Evolutionary conservation across 2,113 vertebrate species (phyloP).

Genomic region (Hemiprocne comata): DNA sequence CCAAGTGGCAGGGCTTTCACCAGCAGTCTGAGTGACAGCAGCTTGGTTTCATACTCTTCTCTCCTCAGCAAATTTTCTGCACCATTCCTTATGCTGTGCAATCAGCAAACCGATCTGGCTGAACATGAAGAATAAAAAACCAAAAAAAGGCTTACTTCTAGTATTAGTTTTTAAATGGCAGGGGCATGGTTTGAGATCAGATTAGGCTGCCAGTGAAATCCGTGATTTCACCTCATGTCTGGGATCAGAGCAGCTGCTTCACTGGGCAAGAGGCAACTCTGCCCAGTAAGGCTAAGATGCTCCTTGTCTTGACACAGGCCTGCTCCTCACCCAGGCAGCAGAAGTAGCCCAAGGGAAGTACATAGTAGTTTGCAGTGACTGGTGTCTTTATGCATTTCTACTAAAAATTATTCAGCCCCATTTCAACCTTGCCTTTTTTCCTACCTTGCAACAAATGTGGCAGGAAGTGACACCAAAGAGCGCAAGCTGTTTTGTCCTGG

Average conservation of each 20-base stretch:
- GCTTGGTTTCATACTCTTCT: background rate
- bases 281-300: background rate
- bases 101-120: slow-evolving; percentile 5
- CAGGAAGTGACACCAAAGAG: background rate
- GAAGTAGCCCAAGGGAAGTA: background rate
- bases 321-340: fast-evolving
- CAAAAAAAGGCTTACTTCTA: background rate
- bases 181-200: background rate
- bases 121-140: background rate
- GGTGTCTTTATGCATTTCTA: background rate
- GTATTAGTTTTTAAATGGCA: background rate
- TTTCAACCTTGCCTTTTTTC: background rate
- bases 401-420: background rate
- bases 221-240: fast-evolving
- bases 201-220: background rate
- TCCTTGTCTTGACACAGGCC: background rate
- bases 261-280: background rate
- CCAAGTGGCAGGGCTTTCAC: background rate
- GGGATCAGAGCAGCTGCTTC: background rate
- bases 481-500: background rate
- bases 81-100: background rate
- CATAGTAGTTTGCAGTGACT: fast-evolving
- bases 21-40: background rate
- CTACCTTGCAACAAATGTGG: background rate
- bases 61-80: background rate